phyloP scores from a whole-genome alignment of 2,888 invertebrate species.

The Melinopterus prodromus region DNA sequence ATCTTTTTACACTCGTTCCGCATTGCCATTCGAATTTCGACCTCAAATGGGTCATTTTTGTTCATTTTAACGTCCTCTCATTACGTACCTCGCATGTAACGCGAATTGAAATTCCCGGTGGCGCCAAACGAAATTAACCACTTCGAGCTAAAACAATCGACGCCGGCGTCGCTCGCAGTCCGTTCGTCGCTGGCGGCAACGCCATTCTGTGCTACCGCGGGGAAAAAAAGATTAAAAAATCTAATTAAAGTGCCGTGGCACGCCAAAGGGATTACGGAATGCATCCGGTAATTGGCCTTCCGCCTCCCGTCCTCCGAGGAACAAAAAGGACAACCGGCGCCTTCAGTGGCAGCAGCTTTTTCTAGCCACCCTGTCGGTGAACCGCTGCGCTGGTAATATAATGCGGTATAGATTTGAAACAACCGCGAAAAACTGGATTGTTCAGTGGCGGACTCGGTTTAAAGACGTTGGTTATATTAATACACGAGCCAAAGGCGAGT shows the following conservation, averaged over 20 bases:
- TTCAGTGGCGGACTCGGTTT: neutral
- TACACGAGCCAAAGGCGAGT: too few relatives aligned
- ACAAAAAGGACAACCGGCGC: neutral
- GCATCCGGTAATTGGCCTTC: slow-evolving; percentile 26
- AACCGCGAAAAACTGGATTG: neutral
- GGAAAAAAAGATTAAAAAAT: slow-evolving; percentile 20
- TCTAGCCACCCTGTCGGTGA: neutral
- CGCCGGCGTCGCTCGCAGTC: neutral
- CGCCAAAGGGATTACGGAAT: slow-evolving; percentile 25
- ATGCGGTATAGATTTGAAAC: neutral
- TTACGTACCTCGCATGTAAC: too few relatives aligned
- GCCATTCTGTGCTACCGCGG: neutral
- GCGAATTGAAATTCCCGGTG: too few relatives aligned
- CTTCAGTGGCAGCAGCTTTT: neutral
- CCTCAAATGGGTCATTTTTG: too few relatives aligned
- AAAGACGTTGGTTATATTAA: neutral
- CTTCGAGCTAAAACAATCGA: neutral
- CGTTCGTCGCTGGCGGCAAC: neutral
- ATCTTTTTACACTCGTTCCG: too few relatives aligned
- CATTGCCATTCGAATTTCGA: too few relatives aligned
- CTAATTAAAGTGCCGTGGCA: slow-evolving; percentile 23
- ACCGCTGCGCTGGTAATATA: neutral
- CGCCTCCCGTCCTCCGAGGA: slow-evolving; percentile 38
- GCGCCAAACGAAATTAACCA: neutral
- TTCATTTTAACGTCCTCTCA: too few relatives aligned